Evolutionary conservation across 37 sponge, comb jelly and placozoan genomes (phyloP).

Genomic region (Agelas oroides): DNA sequence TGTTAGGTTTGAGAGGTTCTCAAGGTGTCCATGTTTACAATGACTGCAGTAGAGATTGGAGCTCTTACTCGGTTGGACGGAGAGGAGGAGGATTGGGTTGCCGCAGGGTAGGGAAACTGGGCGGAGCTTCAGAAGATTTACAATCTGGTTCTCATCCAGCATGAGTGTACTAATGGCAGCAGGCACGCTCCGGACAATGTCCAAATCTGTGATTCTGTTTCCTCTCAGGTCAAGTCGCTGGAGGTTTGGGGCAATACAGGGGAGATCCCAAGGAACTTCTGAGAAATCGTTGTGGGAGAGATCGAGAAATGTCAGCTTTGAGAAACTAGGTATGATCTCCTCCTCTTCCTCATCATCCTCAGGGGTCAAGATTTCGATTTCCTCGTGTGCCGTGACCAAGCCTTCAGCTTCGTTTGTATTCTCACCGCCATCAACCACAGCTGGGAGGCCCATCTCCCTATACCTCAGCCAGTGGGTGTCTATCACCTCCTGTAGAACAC

Average conservation of each 20-base stretch:
- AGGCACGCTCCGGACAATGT: slow-evolving; percentile 66
- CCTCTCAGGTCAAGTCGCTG: slow-evolving; percentile 45
- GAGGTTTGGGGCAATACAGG: slow-evolving; percentile 81
- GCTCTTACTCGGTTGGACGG: not conserved
- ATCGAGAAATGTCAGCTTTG: slow-evolving; percentile 52
- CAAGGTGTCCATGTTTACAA: slow-evolving; percentile 44
- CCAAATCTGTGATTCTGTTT: slow-evolving; percentile 31
- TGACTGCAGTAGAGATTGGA: slow-evolving; percentile 34
- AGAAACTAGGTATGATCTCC: not conserved
- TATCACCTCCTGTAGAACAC: slow-evolving; percentile 23
- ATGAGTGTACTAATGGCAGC: slow-evolving; percentile 4
- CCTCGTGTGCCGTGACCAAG: not conserved
- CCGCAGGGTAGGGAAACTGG: slow-evolving; percentile 40
- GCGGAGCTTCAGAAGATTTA: not conserved
- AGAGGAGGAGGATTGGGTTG: slow-evolving; percentile 35
- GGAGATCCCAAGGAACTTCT: slow-evolving; percentile 67
- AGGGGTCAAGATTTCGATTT: not conserved
- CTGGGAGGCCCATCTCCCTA: not conserved
- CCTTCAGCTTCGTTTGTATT: too few species aligned
- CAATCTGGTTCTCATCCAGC: slow-evolving; percentile 36
- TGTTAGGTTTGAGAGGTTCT: slow-evolving; percentile 43
- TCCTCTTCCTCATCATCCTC: slow-evolving; percentile 33
- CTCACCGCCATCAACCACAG: too few species aligned
- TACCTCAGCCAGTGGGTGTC: slow-evolving; percentile 17
- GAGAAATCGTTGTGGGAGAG: slow-evolving; percentile 71